phyloP scores from a whole-genome alignment of 2,888 invertebrate genomes.

The Brachyptera putata region DNA sequence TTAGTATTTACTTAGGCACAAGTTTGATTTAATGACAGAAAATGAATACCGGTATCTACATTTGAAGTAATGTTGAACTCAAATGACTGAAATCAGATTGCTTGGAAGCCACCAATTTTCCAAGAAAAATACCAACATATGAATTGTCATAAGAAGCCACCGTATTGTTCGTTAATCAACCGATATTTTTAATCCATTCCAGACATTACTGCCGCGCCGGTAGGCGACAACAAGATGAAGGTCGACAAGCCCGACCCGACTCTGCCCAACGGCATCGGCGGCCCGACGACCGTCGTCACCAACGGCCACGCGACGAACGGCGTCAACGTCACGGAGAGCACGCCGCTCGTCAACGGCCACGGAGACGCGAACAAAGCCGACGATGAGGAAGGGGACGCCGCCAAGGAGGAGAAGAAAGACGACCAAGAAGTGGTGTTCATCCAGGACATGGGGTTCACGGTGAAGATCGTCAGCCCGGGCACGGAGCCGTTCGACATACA shows the following conservation, averaged over 20 bases:
- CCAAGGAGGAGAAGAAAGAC: constrained; percentile 47
- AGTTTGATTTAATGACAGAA: not conserved
- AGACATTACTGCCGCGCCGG: no score
- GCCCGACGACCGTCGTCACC: not conserved
- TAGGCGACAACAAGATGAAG: no score
- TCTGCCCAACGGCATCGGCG: constrained; percentile 1
- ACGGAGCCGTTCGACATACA: constrained; percentile 91
- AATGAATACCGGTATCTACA: not conserved
- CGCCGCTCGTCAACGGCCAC: constrained; percentile 13
- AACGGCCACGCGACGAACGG: constrained; percentile 16
- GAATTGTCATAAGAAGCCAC: no score
- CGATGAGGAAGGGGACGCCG: constrained; percentile 43
- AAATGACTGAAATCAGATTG: not conserved
- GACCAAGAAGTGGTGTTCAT: constrained; percentile 81
- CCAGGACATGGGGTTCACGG: constrained; percentile 87
- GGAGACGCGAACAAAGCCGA: constrained; percentile 19
- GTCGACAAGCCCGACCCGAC: constrained; percentile 12
- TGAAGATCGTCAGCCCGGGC: constrained; percentile 91
- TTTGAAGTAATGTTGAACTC: not conserved
- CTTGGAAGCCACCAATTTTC: not conserved
- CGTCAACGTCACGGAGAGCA: not conserved
- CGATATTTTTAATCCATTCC: not conserved
- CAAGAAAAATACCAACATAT: not conserved
- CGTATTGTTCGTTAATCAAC: no score
- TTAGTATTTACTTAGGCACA: not conserved